Evolutionary conservation across 2,888 invertebrate species (phyloP).

Genomic region (Drosophila glabriapex): DNA sequence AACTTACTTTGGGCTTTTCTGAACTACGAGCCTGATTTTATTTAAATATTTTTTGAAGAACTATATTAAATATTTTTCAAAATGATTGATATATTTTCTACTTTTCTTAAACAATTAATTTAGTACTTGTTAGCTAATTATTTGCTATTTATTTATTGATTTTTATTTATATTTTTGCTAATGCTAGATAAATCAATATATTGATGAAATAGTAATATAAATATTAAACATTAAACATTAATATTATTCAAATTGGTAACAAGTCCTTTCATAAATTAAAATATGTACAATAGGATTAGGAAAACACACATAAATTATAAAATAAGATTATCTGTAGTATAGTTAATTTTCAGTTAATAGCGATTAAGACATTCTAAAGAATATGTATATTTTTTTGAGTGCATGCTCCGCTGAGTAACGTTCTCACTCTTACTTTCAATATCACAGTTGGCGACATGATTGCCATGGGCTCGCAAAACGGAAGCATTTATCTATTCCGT

Average conservation of each 20-base stretch:
- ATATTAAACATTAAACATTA: neutral
- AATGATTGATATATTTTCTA: neutral
- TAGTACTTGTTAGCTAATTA: no score
- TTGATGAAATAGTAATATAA: neutral
- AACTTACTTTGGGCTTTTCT: neutral
- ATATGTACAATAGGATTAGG: neutral
- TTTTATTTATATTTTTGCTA: neutral
- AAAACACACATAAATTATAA: neutral
- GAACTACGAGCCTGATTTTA: neutral
- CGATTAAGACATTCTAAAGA: neutral
- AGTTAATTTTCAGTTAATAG: neutral
- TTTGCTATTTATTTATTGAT: neutral
- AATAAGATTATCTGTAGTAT: neutral
- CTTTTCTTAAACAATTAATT: neutral
- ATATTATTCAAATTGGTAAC: neutral
- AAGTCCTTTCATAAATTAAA: neutral
- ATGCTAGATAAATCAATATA: neutral
- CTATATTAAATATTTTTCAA: neutral
- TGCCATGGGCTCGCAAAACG: conserved; percentile 96
- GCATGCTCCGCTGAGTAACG: neutral
- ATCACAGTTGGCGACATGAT: conserved; percentile 92
- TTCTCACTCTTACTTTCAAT: neutral
- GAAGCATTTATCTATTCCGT: conserved; percentile 91
- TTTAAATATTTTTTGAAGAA: neutral
- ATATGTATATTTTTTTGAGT: neutral